Evolutionary conservation across 1,140 invertebrate species (phyloP).

Genomic region (Pemphigus obesinymphae): DNA sequence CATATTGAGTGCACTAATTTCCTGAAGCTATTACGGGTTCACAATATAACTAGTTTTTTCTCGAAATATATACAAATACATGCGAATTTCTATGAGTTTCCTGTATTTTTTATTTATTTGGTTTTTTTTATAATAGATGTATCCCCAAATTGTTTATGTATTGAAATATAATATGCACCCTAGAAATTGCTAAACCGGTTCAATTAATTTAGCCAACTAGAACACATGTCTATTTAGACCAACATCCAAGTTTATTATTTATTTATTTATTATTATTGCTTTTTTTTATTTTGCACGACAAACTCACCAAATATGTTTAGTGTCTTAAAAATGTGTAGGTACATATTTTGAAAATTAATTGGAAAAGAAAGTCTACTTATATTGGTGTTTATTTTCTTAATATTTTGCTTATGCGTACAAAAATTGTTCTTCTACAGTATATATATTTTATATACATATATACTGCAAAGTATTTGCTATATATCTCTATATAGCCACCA

Average conservation of each 20-base stretch:
- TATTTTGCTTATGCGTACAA: constrained; percentile 1
- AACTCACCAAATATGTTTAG: background rate
- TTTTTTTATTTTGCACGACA: background rate
- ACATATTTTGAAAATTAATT: too few species aligned
- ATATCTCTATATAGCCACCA: background rate
- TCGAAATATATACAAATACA: background rate
- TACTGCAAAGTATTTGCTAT: background rate
- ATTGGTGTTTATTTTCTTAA: background rate
- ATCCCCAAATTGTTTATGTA: background rate
- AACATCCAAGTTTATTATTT: background rate
- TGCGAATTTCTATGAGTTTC: background rate
- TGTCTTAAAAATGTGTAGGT: too few species aligned
- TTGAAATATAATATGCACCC: background rate
- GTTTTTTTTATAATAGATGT: background rate
- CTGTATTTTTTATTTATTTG: background rate
- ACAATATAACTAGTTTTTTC: constrained; percentile 6
- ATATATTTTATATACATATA: too few species aligned
- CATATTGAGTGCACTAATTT: background rate
- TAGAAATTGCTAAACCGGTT: constrained; percentile 6
- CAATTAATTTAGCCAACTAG: background rate
- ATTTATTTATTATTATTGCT: background rate
- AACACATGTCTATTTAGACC: background rate
- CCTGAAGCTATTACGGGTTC: constrained; percentile 10
- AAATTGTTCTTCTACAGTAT: background rate
- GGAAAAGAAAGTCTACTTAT: background rate